Percentiles rank a stretch among this genome's conserved stretches.
These are phyloP conservation scores for Eulemur rufifrons DNA, from an alignment of 2,113 vertebrate species.

Conservation along the genomic window DNA sequence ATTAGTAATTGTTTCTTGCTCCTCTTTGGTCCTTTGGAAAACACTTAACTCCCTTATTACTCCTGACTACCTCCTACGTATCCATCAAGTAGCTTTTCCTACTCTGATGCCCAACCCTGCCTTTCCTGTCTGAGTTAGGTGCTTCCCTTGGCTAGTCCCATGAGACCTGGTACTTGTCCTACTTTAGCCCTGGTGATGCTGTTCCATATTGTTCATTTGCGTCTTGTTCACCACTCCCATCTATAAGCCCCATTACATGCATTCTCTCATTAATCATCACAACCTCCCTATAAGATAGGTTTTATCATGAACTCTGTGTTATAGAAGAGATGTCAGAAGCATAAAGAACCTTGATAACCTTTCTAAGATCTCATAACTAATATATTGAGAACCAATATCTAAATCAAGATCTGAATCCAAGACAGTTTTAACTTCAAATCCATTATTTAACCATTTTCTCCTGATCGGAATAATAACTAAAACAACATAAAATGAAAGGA, in stretches of 20 bases:
- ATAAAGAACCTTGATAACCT: background rate
- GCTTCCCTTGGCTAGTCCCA: background rate
- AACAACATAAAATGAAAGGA: background rate
- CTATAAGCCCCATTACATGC: background rate
- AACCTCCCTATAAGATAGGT: background rate
- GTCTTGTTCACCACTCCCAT: background rate
- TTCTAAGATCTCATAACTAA: background rate
- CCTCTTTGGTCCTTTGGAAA: background rate
- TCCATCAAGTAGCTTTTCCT: background rate
- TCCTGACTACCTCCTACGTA: background rate
- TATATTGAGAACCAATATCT: background rate
- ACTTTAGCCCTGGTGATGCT: background rate
- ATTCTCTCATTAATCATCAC: background rate
- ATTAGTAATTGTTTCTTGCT: background rate
- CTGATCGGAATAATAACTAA: background rate
- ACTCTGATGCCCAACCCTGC: background rate
- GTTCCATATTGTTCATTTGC: background rate
- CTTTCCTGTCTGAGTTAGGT: background rate
- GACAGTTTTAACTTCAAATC: constrained; percentile 5
- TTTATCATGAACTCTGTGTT: background rate
- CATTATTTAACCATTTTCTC: background rate
- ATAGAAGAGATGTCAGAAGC: background rate
- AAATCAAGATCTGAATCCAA: background rate
- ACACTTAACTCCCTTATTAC: background rate
- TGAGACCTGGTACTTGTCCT: too few species aligned